A percentile compares a stretch with the other conserved stretches of the same genome.
These are phyloP conservation scores for Scolopax mira DNA, from an alignment of 2,113 vertebrate genomes.

Conservation along the genomic window DNA sequence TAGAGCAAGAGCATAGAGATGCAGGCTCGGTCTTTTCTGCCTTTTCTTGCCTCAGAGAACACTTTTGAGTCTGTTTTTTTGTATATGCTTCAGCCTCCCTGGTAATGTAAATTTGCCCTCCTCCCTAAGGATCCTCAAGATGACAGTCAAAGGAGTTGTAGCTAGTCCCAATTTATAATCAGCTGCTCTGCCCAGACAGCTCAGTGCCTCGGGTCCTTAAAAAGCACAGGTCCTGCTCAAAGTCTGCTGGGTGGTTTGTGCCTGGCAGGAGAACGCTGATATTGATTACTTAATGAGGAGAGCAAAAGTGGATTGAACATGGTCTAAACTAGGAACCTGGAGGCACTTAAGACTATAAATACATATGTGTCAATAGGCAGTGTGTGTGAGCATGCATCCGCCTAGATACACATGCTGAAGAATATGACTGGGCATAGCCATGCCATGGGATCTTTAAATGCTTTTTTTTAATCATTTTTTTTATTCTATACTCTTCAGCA, in stretches of 20 bases:
- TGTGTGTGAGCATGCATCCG: too few relatives aligned
- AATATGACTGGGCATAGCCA: neutral
- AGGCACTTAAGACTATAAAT: neutral
- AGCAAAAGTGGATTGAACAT: neutral
- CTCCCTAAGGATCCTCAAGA: neutral
- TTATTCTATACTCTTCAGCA: neutral
- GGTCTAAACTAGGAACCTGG: neutral
- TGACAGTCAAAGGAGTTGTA: neutral
- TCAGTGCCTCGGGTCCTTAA: neutral
- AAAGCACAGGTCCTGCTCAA: neutral
- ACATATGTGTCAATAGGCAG: neutral
- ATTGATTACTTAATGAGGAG: neutral
- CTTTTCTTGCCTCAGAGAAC: neutral
- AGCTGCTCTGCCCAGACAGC: neutral
- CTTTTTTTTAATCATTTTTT: neutral
- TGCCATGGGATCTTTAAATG: neutral
- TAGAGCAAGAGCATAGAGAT: neutral
- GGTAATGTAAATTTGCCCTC: neutral
- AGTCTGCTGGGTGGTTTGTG: neutral
- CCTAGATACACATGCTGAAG: neutral
- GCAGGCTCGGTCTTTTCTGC: neutral
- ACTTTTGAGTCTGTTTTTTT: neutral
- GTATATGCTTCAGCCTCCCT: neutral
- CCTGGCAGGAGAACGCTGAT: neutral
- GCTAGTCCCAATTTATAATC: neutral